These are phyloP conservation scores for Panurus biarmicus DNA, from an alignment of 2,113 vertebrate genomes.

Conservation along the genomic window DNA sequence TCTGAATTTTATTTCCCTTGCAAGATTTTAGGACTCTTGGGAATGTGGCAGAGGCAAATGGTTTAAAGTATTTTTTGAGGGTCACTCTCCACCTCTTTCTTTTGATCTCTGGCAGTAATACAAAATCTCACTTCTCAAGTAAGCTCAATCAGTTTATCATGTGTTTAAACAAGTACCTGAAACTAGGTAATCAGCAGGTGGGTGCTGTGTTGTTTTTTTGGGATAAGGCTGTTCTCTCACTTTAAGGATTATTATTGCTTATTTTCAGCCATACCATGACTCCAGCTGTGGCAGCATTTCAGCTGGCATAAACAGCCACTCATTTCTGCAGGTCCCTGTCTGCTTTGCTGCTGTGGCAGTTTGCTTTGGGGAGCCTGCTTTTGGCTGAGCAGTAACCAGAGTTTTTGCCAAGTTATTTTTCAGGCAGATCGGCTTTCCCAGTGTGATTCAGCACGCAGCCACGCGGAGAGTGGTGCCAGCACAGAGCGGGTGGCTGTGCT, in stretches of 20 bases:
- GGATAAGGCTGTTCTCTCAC: not conserved
- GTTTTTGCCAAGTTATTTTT: not conserved
- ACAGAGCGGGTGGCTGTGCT: not conserved
- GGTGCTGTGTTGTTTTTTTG: not conserved
- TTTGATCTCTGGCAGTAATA: not conserved
- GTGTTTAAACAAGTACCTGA: not conserved
- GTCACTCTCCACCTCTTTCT: not conserved
- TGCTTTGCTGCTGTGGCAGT: not conserved
- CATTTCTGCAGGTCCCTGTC: not conserved
- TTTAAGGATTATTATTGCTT: not conserved
- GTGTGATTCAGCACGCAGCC: not conserved
- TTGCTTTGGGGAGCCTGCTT: not conserved
- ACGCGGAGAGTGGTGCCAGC: accelerated
- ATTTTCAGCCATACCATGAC: not conserved
- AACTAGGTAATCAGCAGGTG: not conserved
- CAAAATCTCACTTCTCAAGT: not conserved
- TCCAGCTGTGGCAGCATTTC: not conserved
- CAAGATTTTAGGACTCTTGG: not conserved
- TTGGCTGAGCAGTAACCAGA: not conserved
- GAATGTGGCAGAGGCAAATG: not conserved
- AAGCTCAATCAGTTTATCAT: not conserved
- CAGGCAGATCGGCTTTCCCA: not conserved
- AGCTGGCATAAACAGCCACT: not conserved
- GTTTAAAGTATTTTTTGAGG: not conserved
- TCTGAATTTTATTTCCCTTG: not conserved